Evolutionary conservation across 2,797 vertebrate species (phyloP), one percentile per base, ranked within the genome.

Genomic region (Amazonetta brasiliensis): DNA sequence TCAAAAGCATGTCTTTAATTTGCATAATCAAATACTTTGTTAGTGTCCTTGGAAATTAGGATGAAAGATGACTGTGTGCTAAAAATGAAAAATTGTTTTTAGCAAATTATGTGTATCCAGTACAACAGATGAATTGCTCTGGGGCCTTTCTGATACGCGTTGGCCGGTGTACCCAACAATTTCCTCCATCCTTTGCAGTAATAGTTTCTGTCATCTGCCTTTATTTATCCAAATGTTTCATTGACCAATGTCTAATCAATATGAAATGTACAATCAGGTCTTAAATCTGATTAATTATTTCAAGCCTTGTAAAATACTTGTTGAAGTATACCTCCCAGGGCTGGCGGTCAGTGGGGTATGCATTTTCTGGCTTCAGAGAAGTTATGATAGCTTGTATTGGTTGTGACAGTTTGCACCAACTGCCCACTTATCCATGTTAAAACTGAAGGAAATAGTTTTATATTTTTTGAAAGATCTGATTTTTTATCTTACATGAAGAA

Each of bases 11-110:
- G 76, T 30, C 71, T 83, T 88, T 77, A 55, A 95, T 96, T 96
- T 97, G 68, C 95, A 91, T 96, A 91, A 95, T 92, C 91, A 92
- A 94, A 79, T 82, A 74, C 86, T 94, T 84, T 77, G 92, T 94
- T 94, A 79, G 66, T 50, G 85, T 89, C 96, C 85, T 94, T 90
- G 87, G 83, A 94, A 96, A 94, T 94, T 15, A 90, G 91, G 85
- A 87, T 96, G 87, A 95, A 84, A 96, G 90, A 91, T 87, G 89
- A 10, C 67, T 84, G 56, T 55, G 69, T 89, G 83, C 90, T 95
- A 90, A 87, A 96, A 96, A 84, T 30, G 88, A 92, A 74, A 23
- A 69, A 67, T 60, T 56, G 77, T 76, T 90, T 89, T 94, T 88
- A 96, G 91, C 80, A 86, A 89, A 84, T 90, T 76, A 13, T 5